A percentile compares a stretch with the other conserved stretches of the same genome.
These are phyloP conservation scores for Bembecia ichneumoniformis DNA, from an alignment of 2,888 invertebrate species.

Conservation along the genomic window DNA sequence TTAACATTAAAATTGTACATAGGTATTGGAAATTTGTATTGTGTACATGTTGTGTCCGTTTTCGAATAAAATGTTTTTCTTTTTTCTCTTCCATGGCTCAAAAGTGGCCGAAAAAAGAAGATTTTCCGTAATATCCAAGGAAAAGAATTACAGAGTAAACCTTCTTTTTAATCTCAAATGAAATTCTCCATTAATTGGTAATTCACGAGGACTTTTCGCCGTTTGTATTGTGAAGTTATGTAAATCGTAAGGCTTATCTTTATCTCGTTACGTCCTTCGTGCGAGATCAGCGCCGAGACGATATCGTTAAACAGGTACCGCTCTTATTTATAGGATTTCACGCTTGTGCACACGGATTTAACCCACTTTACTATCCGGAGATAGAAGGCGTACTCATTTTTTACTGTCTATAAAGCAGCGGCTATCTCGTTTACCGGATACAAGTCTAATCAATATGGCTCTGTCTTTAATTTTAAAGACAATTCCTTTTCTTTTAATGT, in stretches of 20 bases:
- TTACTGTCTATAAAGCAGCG: neutral
- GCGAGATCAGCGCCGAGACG: constrained; percentile 20
- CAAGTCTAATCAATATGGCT: neutral
- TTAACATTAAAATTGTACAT: no score
- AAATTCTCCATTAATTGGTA: no score
- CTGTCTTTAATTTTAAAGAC: neutral
- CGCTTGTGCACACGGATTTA: constrained; percentile 1
- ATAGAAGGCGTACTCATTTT: neutral
- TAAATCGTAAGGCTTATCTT: constrained; percentile 44
- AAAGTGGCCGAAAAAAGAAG: no score
- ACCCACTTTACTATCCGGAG: constrained; percentile 1
- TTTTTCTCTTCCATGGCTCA: no score
- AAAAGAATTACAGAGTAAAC: no score
- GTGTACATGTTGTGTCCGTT: no score
- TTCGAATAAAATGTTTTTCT: no score
- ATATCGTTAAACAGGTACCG: constrained; percentile 22
- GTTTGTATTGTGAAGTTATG: constrained; percentile 24
- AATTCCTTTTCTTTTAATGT: no score
- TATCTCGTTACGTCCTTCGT: constrained; percentile 24
- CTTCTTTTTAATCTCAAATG: no score
- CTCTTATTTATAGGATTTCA: constrained; percentile 3
- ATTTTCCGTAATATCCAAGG: no score
- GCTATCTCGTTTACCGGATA: neutral
- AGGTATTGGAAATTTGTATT: no score
- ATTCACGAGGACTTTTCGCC: constrained; percentile 2